Conservation (phyloP, 2,888 invertebrate genomes). For the Hipparchia sbordonii region DNA sequence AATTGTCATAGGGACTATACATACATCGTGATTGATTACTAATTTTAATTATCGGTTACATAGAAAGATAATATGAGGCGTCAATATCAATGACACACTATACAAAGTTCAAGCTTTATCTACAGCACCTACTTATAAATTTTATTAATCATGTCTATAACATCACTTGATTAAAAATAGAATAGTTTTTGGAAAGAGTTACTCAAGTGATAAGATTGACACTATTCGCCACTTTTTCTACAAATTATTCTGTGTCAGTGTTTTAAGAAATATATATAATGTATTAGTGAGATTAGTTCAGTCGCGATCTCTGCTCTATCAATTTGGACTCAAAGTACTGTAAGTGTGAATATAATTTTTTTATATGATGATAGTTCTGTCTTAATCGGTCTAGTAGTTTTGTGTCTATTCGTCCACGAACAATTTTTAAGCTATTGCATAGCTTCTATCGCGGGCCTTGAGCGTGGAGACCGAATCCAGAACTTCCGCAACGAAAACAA, state of each 20-base stretch:
- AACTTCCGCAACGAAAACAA: too few relatives aligned
- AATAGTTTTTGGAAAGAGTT: not conserved
- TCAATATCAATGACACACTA: not conserved
- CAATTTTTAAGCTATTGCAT: too few relatives aligned
- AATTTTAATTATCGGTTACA: slow-evolving; percentile 8
- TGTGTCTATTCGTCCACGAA: too few relatives aligned
- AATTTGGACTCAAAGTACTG: not conserved
- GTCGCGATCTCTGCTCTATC: not conserved
- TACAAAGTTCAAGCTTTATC: slow-evolving; percentile 8
- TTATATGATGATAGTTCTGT: too few relatives aligned
- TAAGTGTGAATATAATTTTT: not conserved
- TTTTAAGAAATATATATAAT: not conserved
- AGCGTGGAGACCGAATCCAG: too few relatives aligned
- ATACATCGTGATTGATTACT: slow-evolving; percentile 8
- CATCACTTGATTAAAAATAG: not conserved
- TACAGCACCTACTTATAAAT: too few relatives aligned
- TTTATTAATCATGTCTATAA: not conserved
- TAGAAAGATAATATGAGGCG: slow-evolving; percentile 4
- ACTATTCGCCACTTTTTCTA: not conserved
- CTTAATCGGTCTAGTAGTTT: too few relatives aligned
- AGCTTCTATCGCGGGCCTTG: too few relatives aligned
- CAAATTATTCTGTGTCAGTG: not conserved
- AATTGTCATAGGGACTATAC: not conserved
- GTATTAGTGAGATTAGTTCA: not conserved
- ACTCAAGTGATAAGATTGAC: not conserved